Conservation (phyloP, 2,888 invertebrate species). For the Neuroscelio doddi region DNA sequence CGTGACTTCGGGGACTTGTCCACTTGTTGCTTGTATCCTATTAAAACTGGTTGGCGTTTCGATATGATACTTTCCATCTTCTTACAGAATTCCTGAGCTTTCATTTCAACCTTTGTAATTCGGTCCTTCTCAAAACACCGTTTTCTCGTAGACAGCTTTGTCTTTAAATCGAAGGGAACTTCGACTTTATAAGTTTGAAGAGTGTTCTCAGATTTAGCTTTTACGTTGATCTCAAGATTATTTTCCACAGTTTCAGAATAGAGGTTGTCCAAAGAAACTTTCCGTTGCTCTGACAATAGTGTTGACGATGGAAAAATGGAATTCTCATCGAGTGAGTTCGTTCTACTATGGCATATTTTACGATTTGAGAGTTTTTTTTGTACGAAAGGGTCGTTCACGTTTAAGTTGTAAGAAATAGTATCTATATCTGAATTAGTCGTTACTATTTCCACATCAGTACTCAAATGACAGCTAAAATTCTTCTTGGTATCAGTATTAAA, state of each 20-base stretch:
- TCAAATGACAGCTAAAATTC: too few species aligned
- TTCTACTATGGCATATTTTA: slow-evolving; percentile 56
- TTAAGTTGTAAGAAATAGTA: slow-evolving; percentile 52
- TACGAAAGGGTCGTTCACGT: slow-evolving; percentile 50
- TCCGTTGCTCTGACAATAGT: slow-evolving; percentile 29
- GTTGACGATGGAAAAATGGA: slow-evolving; percentile 46
- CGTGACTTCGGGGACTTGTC: slow-evolving; percentile 11
- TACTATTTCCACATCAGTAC: too few species aligned
- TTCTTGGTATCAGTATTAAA: too few species aligned
- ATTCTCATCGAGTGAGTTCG: slow-evolving; percentile 59
- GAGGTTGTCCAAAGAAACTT: slow-evolving; percentile 55
- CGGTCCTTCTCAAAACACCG: slow-evolving; percentile 19
- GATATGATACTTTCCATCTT: slow-evolving; percentile 53
- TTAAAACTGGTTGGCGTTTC: slow-evolving; percentile 42
- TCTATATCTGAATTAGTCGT: too few species aligned
- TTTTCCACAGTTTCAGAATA: slow-evolving; percentile 33
- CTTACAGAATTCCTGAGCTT: slow-evolving; percentile 53
- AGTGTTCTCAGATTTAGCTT: slow-evolving; percentile 56
- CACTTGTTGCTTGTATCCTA: slow-evolving; percentile 7
- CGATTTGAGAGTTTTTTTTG: slow-evolving; percentile 52
- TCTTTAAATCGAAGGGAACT: slow-evolving; percentile 1
- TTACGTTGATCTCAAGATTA: slow-evolving; percentile 39
- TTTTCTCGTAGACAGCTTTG: slow-evolving; percentile 2
- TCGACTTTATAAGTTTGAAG: slow-evolving; percentile 34
- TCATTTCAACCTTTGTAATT: slow-evolving; percentile 51